Evolutionary conservation across 2,113 vertebrate species (phyloP), one percentile per base, ranked within the genome.

Genomic region (Podarcis muralis): DNA sequence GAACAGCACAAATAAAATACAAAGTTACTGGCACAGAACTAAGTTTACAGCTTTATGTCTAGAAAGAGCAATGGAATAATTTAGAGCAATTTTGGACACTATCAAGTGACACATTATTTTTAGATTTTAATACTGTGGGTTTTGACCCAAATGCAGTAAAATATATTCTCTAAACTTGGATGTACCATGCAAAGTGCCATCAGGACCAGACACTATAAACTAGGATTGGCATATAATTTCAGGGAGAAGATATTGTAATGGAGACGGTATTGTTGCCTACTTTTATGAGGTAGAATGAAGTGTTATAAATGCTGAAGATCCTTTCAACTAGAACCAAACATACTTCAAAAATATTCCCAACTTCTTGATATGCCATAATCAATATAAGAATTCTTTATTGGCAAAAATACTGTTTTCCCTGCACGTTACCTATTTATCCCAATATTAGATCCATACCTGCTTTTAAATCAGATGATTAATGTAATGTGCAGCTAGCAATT

Each of bases 121-220:
- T 92, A 92, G 93, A 88, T 81, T 95, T 93, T 91, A 91, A 93
- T 88, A 90, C 3, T 48, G 69, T 76, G 32, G 83, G 57, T 95
- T 95, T 93, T 93, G 88, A 95, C 75, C 84, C 89, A 91, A 94
- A 88, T 80, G 77, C 71, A 94, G 85, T 92, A 90, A 72, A 87
- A 91, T 20, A 40, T 86, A 57, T 88, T 88, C 93, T 93, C 90
- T 91, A 91, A 82, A 92, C 90, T 94, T 94, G 91, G 78, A 94
- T 88, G 75, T 32, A 27, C 74, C 89, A 80, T 91, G 93, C 94
- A 85, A 93, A 95, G 87, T 88, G 90, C 89, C 90, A 89, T 62
- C 92, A 94, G 74, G 92, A 87, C 82, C 94, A 93, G 90, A 93
- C 71, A 75, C 93, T 93, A 65, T 90, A 93, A 95, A 93, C 79